phyloP scores from a whole-genome alignment of 2,113 vertebrate species.

The Nasalis larvatus region DNA sequence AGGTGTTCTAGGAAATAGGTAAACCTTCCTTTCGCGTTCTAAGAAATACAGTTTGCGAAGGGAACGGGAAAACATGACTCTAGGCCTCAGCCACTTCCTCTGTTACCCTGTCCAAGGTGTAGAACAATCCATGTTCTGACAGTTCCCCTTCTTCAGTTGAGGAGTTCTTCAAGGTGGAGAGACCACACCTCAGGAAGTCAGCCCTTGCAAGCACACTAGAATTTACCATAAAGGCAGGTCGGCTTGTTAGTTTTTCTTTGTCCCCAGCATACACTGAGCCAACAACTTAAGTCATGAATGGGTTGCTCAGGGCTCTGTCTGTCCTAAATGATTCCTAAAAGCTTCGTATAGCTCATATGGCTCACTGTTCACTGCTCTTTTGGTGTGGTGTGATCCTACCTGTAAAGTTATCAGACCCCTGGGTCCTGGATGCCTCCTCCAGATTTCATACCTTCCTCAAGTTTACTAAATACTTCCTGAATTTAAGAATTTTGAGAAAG shows the following conservation, averaged over 20 bases:
- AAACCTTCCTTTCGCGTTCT: background rate
- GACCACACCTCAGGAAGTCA: background rate
- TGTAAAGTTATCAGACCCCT: background rate
- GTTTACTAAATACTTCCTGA: slow-evolving; percentile 8
- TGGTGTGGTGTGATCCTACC: background rate
- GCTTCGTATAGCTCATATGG: background rate
- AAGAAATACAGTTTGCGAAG: too few relatives aligned
- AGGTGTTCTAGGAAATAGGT: background rate
- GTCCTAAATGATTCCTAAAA: background rate
- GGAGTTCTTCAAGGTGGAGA: background rate
- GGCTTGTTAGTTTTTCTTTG: background rate
- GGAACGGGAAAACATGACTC: background rate
- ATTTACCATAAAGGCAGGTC: background rate
- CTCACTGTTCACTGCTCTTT: background rate
- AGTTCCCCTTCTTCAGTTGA: background rate
- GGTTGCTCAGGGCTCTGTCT: background rate
- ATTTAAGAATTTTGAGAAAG: slow-evolving; percentile 36
- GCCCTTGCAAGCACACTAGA: background rate
- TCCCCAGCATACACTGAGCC: background rate
- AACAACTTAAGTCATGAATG: background rate
- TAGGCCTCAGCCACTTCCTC: background rate
- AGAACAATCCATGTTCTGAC: background rate
- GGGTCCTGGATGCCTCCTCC: background rate
- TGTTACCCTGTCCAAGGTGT: background rate
- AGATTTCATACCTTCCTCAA: slow-evolving; percentile 36